Evolutionary conservation across 2,113 vertebrate genomes (phyloP).

Genomic region (Anolis sagrei): DNA sequence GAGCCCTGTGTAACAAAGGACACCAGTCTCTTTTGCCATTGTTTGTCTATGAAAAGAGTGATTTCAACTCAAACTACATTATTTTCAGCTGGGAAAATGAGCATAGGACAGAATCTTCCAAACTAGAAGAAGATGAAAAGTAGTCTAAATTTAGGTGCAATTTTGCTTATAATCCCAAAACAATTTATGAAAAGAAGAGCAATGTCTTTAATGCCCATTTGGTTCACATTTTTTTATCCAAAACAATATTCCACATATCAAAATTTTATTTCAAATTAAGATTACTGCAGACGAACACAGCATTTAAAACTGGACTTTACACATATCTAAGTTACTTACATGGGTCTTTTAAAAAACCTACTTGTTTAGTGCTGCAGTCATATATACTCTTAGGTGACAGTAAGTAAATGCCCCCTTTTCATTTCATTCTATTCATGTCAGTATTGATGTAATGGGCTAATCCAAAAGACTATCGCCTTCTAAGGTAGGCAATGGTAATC

Average conservation of each 20-base stretch:
- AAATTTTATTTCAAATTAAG: fast-evolving
- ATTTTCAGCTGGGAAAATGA: fast-evolving
- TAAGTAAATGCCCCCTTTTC: no score
- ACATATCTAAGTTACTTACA: no score
- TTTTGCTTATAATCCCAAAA: fast-evolving
- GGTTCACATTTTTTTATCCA: fast-evolving
- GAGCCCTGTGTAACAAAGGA: not conserved
- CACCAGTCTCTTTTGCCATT: not conserved
- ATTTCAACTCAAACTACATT: not conserved
- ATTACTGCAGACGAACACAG: no score
- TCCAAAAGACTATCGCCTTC: not conserved
- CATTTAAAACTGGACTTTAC: no score
- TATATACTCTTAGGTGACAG: no score
- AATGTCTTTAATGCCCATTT: fast-evolving
- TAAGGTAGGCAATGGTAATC: not conserved
- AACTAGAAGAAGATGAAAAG: not conserved
- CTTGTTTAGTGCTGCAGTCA: no score
- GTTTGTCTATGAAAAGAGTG: not conserved
- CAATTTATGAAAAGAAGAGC: not conserved
- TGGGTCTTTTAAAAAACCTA: no score
- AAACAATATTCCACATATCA: not conserved
- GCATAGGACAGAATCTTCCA: fast-evolving
- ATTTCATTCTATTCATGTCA: not conserved
- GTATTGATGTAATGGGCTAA: not conserved
- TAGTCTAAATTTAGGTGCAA: not conserved